Base-by-base conservation (phyloP, 1,140 invertebrate genomes). In the Nasonia longicornis region DNA sequence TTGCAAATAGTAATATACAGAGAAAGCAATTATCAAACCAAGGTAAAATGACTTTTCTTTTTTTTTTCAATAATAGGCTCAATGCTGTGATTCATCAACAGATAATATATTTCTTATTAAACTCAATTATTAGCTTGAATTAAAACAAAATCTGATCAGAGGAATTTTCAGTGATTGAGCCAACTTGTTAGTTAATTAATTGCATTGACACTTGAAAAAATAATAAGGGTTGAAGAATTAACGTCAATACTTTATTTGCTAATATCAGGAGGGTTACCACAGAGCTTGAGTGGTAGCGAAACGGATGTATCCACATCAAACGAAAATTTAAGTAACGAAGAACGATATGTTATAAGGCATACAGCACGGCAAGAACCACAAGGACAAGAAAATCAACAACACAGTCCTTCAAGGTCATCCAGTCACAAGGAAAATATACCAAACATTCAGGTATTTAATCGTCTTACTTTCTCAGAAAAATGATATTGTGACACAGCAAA, bases 251-350 rank as follows among this genome's bases (percentile, higher is more conserved):
- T 80, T 84, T 85, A 84, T 78, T 85, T 79, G 20, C 12, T 26
- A 73, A 22, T 31, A 64, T 63, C 85, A 89, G 92, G 89, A 87
- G 93, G 92, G 83, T 94, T 95, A 88, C 93, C 93, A 67, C 94
- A 94, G 90, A 95, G 94, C 88, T 90, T 95, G 83, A 96, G 95
- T 87, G 96, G 96, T 29, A 97, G 96, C 91, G 96, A 97, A 89
- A 97, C 96, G 31, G 96, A 97, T 92, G 94, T 97, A 71, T 97
- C 96, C 52, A 96, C 96, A 45, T 97, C 96, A 10, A 96, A 95
- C 83, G 96, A 97, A 90, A 97, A 97, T 90, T 91, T 98, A 81
- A 97, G 96, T 52, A 93, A 95, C 87, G 96, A 97, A 90, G 95
- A 97, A 87, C 92, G 95, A 83, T 96, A 95, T 91, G 95, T 96